phyloP scores from a whole-genome alignment of 2,888 invertebrate species.

The Callinectes sapidus region DNA sequence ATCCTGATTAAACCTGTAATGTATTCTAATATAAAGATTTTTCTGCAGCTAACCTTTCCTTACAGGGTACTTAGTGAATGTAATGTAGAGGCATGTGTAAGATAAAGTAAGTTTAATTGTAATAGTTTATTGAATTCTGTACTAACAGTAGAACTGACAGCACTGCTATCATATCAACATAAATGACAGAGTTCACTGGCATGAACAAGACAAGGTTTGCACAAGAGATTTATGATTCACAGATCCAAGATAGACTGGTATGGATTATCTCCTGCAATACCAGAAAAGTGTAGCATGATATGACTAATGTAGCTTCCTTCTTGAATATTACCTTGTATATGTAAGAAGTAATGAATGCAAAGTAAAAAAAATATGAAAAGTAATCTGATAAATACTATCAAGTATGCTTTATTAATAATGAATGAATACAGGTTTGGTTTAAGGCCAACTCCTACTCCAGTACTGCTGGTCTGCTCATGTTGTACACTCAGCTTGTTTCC shows the following conservation, averaged over 20 bases:
- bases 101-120: no score
- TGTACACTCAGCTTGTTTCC: slow-evolving; percentile 46
- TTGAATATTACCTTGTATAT: not conserved
- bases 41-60: no score
- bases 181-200: no score
- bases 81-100: no score
- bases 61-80: no score
- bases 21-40: not conserved
- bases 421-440: not conserved
- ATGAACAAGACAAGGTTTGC: no score
- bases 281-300: not conserved
- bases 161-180: no score
- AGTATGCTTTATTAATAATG: not conserved
- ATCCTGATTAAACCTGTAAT: not conserved
- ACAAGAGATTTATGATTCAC: no score
- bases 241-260: no score
- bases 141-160: no score
- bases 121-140: no score
- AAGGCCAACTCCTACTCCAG: not conserved
- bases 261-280: not conserved
- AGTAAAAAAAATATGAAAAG: not conserved
- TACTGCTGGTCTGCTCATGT: not conserved
- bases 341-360: not conserved
- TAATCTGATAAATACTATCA: not conserved
- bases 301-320: not conserved